phyloP scores from a whole-genome alignment of 2,797 vertebrate genomes.

The Meriones psammophilus region DNA sequence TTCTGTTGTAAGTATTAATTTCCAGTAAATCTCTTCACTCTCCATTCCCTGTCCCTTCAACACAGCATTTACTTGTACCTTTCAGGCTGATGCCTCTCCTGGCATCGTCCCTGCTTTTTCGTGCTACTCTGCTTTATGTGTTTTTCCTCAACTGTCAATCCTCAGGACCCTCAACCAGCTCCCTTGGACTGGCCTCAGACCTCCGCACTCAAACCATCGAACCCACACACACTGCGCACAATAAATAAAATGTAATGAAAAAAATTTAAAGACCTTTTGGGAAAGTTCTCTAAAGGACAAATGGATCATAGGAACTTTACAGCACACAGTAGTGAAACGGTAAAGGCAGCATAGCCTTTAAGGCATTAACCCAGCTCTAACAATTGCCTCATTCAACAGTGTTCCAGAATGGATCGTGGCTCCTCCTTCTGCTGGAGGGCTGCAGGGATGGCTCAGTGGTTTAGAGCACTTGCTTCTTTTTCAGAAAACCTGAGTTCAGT shows the following conservation, averaged over 20 bases:
- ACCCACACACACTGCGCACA: not conserved
- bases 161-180: not conserved
- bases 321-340: not conserved
- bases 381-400: not conserved
- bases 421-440: not conserved
- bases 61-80: not conserved
- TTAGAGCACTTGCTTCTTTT: not conserved
- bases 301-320: not conserved
- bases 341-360: not conserved
- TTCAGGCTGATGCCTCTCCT: not conserved
- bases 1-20: not conserved
- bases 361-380: not conserved
- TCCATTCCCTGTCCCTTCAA: not conserved
- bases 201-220: not conserved
- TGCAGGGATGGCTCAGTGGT: not conserved
- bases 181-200: not conserved
- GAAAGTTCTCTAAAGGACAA: slow-evolving; percentile 47
- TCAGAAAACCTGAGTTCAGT: not conserved
- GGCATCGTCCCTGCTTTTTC: not conserved
- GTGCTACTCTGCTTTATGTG: not conserved
- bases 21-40: not conserved
- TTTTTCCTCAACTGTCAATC: not conserved
- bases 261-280: not conserved
- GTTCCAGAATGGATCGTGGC: not conserved
- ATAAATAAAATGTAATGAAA: not conserved